These are phyloP conservation scores for Seriola dumerili DNA, from an alignment of 2,113 vertebrate species.

Conservation along the genomic window DNA sequence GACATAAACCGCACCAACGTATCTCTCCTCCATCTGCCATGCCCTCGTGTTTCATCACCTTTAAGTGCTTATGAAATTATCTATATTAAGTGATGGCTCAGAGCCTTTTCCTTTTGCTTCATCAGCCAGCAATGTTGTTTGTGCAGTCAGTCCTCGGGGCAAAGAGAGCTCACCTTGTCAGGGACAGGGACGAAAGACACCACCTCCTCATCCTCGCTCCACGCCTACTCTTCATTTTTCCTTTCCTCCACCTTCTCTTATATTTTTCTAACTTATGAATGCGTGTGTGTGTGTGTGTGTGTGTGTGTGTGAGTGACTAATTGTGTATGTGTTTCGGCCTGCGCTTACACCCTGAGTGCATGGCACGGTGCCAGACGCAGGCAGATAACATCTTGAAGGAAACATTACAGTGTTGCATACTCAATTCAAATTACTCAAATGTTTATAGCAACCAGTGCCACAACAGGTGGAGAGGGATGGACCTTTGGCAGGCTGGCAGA, in stretches of 20 bases:
- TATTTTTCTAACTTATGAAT: constrained; percentile 17
- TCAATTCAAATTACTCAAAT: constrained; percentile 89
- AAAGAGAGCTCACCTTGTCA: constrained; percentile 74
- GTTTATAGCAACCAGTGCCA: constrained; percentile 98
- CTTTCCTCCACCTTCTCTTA: constrained; percentile 7
- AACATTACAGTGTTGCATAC: constrained; percentile 93
- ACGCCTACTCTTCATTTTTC: neutral
- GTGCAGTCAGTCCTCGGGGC: constrained; percentile 67
- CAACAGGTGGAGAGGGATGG: constrained; percentile 89
- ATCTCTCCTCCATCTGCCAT: constrained; percentile 73
- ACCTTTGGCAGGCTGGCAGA: constrained; percentile 70
- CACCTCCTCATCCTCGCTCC: constrained; percentile 37
- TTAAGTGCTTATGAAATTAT: constrained; percentile 85
- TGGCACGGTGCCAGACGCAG: constrained; percentile 84
- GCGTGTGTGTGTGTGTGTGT: constrained; percentile 4
- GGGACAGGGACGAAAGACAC: constrained; percentile 63
- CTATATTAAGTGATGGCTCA: constrained; percentile 75
- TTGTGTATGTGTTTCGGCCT: constrained; percentile 64
- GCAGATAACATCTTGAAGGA: constrained; percentile 94
- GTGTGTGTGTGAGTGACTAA: constrained; percentile 48
- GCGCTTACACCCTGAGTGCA: constrained; percentile 68
- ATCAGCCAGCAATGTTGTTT: constrained; percentile 76
- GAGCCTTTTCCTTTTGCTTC: constrained; percentile 76
- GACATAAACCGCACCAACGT: constrained; percentile 50
- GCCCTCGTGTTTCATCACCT: constrained; percentile 82